Evolutionary conservation across 2,888 invertebrate genomes (phyloP).

Genomic region (Tenthredo livida): DNA sequence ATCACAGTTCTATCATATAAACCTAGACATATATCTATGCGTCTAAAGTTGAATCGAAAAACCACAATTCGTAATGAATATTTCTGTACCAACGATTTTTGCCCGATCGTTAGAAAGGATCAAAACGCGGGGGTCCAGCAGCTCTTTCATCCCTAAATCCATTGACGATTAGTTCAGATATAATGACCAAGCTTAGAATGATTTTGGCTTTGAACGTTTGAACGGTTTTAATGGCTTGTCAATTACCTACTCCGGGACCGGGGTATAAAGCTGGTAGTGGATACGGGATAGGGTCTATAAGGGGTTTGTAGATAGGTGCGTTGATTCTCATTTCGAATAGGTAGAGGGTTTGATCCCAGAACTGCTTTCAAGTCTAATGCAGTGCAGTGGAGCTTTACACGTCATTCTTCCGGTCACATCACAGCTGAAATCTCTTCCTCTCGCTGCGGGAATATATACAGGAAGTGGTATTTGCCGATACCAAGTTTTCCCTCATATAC

Average conservation of each 20-base stretch:
- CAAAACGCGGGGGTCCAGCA: too few relatives aligned
- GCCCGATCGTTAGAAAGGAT: too few relatives aligned
- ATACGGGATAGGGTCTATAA: neutral
- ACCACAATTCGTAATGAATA: too few relatives aligned
- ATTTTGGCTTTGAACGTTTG: neutral
- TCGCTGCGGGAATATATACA: neutral
- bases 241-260: neutral
- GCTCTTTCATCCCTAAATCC: too few relatives aligned
- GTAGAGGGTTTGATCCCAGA: conserved; percentile 2
- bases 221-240: neutral
- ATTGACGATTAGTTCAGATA: too few relatives aligned
- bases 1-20: too few relatives aligned
- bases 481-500: too few relatives aligned
- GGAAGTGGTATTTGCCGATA: too few relatives aligned
- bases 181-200: too few relatives aligned
- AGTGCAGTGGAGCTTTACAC: conserved; percentile 31
- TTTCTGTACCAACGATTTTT: too few relatives aligned
- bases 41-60: too few relatives aligned
- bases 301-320: neutral
- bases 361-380: conserved; percentile 31
- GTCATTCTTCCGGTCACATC: conserved; percentile 48
- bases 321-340: neutral
- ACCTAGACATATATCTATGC: too few relatives aligned
- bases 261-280: neutral
- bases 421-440: conserved; percentile 27